Conservation (phyloP, 2,113 vertebrate genomes). For the Tinamus guttatus region DNA sequence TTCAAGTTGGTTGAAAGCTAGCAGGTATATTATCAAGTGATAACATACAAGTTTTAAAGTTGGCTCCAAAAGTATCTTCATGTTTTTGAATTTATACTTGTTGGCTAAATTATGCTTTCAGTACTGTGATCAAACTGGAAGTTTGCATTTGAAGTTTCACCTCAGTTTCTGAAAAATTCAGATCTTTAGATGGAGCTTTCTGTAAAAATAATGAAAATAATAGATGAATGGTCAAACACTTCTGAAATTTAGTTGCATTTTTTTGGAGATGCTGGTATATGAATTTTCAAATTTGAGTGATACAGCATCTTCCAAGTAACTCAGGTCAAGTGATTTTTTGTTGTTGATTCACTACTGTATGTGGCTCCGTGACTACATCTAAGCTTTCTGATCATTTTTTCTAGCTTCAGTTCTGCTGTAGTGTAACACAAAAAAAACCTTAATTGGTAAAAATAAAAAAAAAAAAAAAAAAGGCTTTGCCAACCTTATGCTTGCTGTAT, state of each 20-base stretch:
- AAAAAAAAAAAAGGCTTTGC: not conserved
- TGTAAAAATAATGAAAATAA: not conserved
- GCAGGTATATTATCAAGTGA: not conserved
- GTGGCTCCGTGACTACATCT: not conserved
- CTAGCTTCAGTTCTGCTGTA: not conserved
- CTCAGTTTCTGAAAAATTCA: not conserved
- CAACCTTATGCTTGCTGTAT: not conserved
- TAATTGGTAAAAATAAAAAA: too few species aligned
- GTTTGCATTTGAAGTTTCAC: not conserved
- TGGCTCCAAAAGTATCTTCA: not conserved
- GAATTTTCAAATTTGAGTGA: not conserved
- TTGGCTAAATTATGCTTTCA: not conserved
- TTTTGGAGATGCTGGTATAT: not conserved
- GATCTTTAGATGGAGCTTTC: not conserved
- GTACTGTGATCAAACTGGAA: not conserved
- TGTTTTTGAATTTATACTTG: not conserved
- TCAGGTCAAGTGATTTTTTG: not conserved
- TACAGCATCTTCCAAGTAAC: not conserved
- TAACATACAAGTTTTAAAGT: not conserved
- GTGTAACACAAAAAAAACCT: not conserved
- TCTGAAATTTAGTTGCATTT: not conserved
- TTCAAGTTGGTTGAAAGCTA: constrained; percentile 1
- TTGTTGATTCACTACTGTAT: not conserved
- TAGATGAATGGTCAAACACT: not conserved
- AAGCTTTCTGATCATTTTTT: not conserved